Percentiles rank a stretch among this genome's conserved stretches.
Evolutionary conservation across 2,888 invertebrate species (phyloP).

Genomic region (Aporophyla lueneburgensis): DNA sequence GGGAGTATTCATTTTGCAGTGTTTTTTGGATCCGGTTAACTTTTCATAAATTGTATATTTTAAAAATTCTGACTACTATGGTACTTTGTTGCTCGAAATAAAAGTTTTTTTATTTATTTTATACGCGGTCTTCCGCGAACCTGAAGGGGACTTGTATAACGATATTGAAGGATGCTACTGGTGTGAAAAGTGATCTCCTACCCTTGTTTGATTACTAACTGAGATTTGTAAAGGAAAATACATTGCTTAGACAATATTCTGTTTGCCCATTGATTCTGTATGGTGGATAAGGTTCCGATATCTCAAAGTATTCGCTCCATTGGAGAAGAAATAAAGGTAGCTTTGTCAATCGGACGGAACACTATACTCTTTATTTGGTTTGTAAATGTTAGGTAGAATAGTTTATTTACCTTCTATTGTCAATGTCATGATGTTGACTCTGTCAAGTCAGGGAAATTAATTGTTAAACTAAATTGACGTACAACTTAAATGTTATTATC

Average conservation of each 20-base stretch:
- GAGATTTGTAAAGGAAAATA: not conserved
- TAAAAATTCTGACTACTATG: no score
- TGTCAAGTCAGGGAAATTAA: not conserved
- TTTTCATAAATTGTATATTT: no score
- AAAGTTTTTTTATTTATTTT: no score
- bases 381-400: slow-evolving; percentile 5
- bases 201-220: not conserved
- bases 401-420: not conserved
- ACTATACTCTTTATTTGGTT: not conserved
- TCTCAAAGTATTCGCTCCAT: slow-evolving; percentile 32
- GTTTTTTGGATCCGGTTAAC: no score
- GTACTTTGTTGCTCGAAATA: no score
- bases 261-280: not conserved
- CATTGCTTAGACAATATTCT: not conserved
- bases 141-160: no score
- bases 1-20: no score
- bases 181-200: not conserved
- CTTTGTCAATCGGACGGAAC: slow-evolving; percentile 17
- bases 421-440: not conserved
- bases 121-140: no score
- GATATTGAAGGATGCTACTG: no score
- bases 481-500: not conserved
- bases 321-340: slow-evolving; percentile 32
- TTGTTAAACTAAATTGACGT: not conserved
- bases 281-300: not conserved